Conservation (phyloP, 2,113 vertebrate species). For the Proteles cristata region DNA sequence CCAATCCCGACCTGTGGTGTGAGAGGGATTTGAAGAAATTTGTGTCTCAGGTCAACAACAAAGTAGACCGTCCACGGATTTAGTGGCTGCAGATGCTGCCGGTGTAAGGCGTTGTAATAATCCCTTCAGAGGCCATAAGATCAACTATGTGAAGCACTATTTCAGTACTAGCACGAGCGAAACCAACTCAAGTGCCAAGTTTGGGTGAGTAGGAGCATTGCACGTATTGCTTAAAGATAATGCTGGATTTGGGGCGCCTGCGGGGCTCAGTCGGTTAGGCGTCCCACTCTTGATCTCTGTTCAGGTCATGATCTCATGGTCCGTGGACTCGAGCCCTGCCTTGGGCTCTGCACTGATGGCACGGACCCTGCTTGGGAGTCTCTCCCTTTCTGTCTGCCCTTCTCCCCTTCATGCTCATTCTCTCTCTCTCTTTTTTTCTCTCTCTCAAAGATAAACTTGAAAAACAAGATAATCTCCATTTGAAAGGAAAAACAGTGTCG, state of each 20-base stretch:
- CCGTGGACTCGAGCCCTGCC: no score
- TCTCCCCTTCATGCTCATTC: no score
- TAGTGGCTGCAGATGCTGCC: constrained; percentile 7
- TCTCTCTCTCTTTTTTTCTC: no score
- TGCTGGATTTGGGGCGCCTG: neutral
- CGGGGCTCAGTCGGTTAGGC: no score
- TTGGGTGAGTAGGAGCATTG: constrained; percentile 21
- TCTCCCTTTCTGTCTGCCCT: no score
- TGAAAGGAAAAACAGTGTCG: neutral
- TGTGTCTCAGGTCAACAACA: constrained; percentile 47
- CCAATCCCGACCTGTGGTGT: constrained; percentile 47
- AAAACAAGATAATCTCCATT: neutral
- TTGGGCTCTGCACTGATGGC: no score
- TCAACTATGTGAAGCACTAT: neutral
- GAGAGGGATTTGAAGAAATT: constrained; percentile 66
- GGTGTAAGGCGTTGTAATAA: constrained; percentile 46
- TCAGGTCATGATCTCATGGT: no score
- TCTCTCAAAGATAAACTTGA: no score
- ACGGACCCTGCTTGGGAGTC: no score
- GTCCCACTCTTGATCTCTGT: no score
- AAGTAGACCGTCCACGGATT: constrained; percentile 33
- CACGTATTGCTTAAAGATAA: neutral
- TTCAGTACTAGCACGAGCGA: constrained; percentile 25
- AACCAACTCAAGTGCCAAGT: constrained; percentile 44
- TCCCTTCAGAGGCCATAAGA: constrained; percentile 47